Evolutionary conservation across 2,113 vertebrate species (phyloP), one percentile per base, ranked within the genome.

Genomic region (Cheirogaleus medius): DNA sequence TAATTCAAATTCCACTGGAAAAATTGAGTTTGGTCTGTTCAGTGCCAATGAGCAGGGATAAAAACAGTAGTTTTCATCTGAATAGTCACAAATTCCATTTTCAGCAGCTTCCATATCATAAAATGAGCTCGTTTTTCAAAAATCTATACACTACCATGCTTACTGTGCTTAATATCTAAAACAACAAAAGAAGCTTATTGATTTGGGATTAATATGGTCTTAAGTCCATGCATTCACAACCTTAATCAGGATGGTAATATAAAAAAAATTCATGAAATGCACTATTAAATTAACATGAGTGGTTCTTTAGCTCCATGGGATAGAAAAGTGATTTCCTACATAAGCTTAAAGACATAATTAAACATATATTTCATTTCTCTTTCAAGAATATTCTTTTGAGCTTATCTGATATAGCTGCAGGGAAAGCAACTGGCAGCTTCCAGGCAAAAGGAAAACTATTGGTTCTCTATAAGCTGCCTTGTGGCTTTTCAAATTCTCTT

Each of bases 161-260:
- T 96, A 83, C 91, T 93, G 52, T 91, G 54, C 47, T 97, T 91
- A 97, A 98, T 97, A 96, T 87, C 68, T 73, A 94, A 81, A 97
- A 58, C 77, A 95, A 94, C 71, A 97, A 90, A 94, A 97, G 93
- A 97, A 78, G 81, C 83, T 74, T 49, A 91, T 56, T 97, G 96
- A 98, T 96, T 97, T 97, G 93, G 66, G 23, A 95, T 98, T 96
- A 96, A 97, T 73, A 58, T 89, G n/a, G 56, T 97, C 98, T 98
- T 82, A 90, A 92, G 63, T 95, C 74, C 96, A 69, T 44, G 52
- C 54, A 97, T 66, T 95, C 74, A 97, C 97, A 95, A 96, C 92
- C 97, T 98, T 96, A 93, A 97, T 97, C 34, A 96, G 73, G 68
- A 95, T 94, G 52, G 34, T 94, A 91, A 98, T 87, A 54, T 44